Evolutionary conservation across 2,113 vertebrate genomes (phyloP), one percentile per base, ranked within the genome.

Genomic region (Ellobius talpinus): DNA sequence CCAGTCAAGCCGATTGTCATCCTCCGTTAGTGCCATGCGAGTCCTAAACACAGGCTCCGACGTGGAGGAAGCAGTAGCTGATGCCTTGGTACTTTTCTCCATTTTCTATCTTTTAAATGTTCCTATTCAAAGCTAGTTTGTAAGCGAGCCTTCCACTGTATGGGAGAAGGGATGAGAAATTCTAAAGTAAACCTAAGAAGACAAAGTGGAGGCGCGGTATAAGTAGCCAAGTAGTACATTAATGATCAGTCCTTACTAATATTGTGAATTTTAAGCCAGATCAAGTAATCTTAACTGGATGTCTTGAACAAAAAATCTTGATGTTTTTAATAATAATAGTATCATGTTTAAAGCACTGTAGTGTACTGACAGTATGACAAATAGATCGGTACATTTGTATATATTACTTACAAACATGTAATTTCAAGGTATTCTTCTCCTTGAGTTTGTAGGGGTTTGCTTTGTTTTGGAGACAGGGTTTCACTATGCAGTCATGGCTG

Each of bases 31-130:
- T 52, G 99, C 99, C 97, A 99, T 99, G 99, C 98, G 99, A 96
- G 99, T 99, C 97, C 99, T 99, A 82, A 99, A 99, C 98, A 99
- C 99, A 0, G 99, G 99, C 81, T 99, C 99, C 3, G 99, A 99
- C 0, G 99, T 99, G 93, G 99, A 99, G 96, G 99, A 99, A 96
- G 99, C 99, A 0, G 99, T 99, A 8, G 99, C 99, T 76, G 99
- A 99, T 88, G 99, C 99, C 31, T 98, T 99, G 99, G 99, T 99
- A 99, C 98, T 98, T 96, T 88, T 66, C 90, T 96, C 12, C 31
- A 5, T 72, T 91, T 94, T n/a, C 86, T 93, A 50, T 94, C 24
- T 2, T 70, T 86, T 58, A 52, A 13, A 42, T 63, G 29, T 92
- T 72, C n/a, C n/a, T 68, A 0, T 72, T 12, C 29, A 52, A 76